These are phyloP conservation scores for Euzophera pinguis DNA, from an alignment of 2,888 invertebrate species.

Conservation along the genomic window DNA sequence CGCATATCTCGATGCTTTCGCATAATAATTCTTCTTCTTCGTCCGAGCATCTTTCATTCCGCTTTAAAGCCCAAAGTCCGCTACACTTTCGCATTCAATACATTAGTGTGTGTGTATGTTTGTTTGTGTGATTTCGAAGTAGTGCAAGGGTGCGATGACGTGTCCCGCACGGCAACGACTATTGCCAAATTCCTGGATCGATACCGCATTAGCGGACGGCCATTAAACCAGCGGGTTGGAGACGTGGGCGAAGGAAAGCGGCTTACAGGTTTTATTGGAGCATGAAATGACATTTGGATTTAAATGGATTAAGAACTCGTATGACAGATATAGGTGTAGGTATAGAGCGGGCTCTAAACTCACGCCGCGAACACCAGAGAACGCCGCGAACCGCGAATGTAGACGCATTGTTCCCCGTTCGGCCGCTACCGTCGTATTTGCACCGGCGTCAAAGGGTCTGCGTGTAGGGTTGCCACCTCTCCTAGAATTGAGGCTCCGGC, in stretches of 20 bases:
- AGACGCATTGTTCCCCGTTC: no score
- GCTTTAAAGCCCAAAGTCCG: no score
- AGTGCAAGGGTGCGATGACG: constrained; percentile 11
- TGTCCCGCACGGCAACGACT: constrained; percentile 56
- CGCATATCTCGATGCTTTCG: no score
- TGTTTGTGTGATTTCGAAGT: neutral
- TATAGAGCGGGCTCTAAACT: no score
- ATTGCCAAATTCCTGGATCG: constrained; percentile 67
- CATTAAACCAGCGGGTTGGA: constrained; percentile 27
- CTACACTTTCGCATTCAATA: neutral
- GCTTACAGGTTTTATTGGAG: constrained; percentile 7
- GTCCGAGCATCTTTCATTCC: no score
- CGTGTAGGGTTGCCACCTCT: no score
- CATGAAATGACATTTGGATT: neutral
- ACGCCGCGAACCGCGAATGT: no score
- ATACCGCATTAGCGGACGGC: constrained; percentile 54
- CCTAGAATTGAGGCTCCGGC: no score
- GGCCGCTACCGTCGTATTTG: no score
- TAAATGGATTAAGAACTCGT: neutral
- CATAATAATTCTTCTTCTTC: no score
- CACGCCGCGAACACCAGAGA: no score
- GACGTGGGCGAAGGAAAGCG: neutral
- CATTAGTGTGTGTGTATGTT: neutral
- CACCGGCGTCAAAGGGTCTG: no score
- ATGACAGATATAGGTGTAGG: neutral